Evolutionary conservation across 2,113 vertebrate species (phyloP).

Genomic region (Takifugu flavidus): DNA sequence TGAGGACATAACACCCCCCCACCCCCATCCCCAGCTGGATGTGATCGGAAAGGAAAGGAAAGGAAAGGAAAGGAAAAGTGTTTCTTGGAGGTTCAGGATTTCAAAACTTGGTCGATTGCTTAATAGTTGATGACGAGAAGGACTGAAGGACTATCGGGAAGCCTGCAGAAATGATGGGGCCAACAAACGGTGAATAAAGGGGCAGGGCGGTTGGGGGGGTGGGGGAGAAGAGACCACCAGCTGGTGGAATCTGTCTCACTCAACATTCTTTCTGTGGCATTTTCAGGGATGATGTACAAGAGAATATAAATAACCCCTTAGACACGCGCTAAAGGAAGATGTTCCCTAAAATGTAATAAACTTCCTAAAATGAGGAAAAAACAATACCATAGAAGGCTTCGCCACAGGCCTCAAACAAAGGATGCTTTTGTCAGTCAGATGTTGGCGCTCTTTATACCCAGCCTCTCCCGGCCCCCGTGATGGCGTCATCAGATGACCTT

Average conservation of each 20-base stretch:
- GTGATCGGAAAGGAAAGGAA: too few species aligned
- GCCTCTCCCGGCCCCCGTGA: slow-evolving; percentile 17
- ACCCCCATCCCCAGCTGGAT: too few species aligned
- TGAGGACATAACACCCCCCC: too few species aligned
- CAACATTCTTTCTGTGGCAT: slow-evolving; percentile 11
- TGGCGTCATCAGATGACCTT: slow-evolving; percentile 19
- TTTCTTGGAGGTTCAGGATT: too few species aligned
- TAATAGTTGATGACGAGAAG: too few species aligned
- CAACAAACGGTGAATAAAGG: neutral
- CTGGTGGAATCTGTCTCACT: slow-evolving; percentile 17
- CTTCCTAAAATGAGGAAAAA: too few species aligned
- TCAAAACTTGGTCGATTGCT: too few species aligned
- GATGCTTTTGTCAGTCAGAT: slow-evolving; percentile 19
- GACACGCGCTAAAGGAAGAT: too few species aligned
- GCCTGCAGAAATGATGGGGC: neutral
- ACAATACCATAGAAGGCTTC: neutral
- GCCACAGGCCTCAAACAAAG: slow-evolving; percentile 8
- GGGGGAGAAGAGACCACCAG: neutral
- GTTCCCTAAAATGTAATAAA: too few species aligned
- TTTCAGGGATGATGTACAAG: neutral
- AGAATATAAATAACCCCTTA: neutral
- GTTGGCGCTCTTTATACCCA: neutral
- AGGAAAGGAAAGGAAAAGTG: too few species aligned
- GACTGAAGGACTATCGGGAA: too few species aligned
- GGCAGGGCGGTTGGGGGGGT: neutral